phyloP scores from a whole-genome alignment of 2,888 invertebrate genomes.

The Mycogona germanica region DNA sequence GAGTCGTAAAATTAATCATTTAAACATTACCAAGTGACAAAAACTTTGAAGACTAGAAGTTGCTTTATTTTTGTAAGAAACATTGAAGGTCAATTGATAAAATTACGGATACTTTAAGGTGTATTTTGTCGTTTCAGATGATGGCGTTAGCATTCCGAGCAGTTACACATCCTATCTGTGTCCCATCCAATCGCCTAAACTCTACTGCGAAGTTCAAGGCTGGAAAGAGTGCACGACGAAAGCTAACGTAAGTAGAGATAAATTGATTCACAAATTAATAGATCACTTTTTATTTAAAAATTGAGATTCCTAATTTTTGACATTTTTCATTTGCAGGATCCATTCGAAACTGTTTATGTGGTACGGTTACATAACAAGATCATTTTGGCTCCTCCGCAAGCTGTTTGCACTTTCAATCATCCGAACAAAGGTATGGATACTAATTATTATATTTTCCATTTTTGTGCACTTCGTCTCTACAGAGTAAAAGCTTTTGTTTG shows the following conservation, averaged over 20 bases:
- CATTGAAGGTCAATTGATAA: not conserved
- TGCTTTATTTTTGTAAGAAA: not conserved
- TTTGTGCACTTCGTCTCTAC: too few species aligned
- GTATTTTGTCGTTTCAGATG: slow-evolving; percentile 39
- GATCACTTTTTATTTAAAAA: not conserved
- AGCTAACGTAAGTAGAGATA: not conserved
- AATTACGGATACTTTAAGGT: not conserved
- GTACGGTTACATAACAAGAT: slow-evolving; percentile 79
- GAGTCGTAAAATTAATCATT: too few species aligned
- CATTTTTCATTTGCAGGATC: slow-evolving; percentile 33
- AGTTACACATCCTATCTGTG: slow-evolving; percentile 81
- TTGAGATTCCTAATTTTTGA: not conserved
- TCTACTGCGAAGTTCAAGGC: slow-evolving; percentile 58
- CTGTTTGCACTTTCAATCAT: slow-evolving; percentile 78
- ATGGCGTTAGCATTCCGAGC: slow-evolving; percentile 82
- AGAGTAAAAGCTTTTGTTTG: too few species aligned
- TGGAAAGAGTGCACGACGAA: slow-evolving; percentile 19
- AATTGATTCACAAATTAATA: not conserved
- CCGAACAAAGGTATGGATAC: slow-evolving; percentile 55
- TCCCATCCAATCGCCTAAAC: slow-evolving; percentile 81
- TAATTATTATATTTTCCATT: too few species aligned
- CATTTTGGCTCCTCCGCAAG: slow-evolving; percentile 56
- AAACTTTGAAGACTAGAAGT: too few species aligned
- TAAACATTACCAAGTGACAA: too few species aligned
- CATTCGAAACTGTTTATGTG: slow-evolving; percentile 78